Percentiles rank a stretch among this genome's conserved stretches.
These are phyloP conservation scores for Sylvia atricapilla DNA, from an alignment of 2,113 vertebrate species.

Conservation along the genomic window DNA sequence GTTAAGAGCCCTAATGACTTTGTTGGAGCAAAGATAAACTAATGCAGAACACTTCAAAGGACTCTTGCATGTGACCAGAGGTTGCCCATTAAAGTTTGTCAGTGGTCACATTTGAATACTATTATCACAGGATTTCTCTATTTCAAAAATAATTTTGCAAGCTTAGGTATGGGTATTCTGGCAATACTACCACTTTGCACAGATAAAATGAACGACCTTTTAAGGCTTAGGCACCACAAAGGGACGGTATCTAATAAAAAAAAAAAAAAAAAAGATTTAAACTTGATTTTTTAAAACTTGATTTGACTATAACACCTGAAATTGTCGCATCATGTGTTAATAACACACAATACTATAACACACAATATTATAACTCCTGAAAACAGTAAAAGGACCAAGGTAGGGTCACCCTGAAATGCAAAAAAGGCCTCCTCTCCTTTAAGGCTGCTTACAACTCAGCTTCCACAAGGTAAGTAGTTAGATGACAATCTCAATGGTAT, in stretches of 20 bases:
- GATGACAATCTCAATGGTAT: background rate
- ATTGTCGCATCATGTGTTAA: too few relatives aligned
- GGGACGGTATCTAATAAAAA: accelerated
- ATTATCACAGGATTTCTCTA: background rate
- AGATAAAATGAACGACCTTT: background rate
- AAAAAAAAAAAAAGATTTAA: background rate
- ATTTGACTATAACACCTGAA: background rate
- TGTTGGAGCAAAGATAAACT: background rate
- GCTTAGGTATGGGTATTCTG: background rate
- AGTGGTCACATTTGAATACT: background rate
- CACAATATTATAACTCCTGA: background rate
- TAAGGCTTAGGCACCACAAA: background rate
- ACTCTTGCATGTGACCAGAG: background rate
- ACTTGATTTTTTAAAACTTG: background rate
- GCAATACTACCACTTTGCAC: background rate
- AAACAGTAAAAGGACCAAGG: background rate
- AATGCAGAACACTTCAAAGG: background rate
- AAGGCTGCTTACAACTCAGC: background rate
- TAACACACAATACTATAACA: background rate
- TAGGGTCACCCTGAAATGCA: background rate
- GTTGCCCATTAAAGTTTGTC: background rate
- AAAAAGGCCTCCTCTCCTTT: background rate
- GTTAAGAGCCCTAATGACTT: background rate
- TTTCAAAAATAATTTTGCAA: background rate
- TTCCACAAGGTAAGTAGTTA: background rate